Evolutionary conservation across 2,797 vertebrate genomes (phyloP).

Genomic region (Holocentrus rufus): DNA sequence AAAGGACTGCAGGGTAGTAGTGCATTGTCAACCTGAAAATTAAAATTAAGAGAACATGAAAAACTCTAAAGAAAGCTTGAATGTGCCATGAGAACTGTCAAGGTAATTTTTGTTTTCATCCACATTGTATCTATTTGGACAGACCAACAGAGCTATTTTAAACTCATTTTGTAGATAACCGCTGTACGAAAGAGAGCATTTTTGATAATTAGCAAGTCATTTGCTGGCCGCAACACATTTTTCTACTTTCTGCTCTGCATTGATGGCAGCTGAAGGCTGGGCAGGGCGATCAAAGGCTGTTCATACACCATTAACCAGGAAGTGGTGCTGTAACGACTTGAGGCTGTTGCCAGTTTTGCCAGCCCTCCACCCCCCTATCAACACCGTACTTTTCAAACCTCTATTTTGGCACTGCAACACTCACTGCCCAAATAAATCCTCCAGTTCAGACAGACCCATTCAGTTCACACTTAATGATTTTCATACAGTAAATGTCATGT

Average conservation of each 20-base stretch:
- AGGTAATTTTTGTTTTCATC: conserved; percentile 33
- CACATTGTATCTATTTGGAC: conserved; percentile 43
- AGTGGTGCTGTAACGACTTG: conserved; percentile 75
- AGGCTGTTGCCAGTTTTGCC: conserved; percentile 77
- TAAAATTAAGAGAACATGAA: conserved; percentile 50
- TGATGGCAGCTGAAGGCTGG: conserved; percentile 70
- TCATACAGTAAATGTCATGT: neutral
- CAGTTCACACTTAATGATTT: neutral
- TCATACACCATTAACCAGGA: conserved; percentile 84
- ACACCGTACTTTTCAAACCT: conserved; percentile 51
- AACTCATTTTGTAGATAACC: conserved; percentile 71
- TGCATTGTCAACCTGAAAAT: conserved; percentile 50
- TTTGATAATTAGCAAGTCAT: conserved; percentile 76
- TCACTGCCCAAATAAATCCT: conserved; percentile 44
- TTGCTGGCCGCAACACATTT: conserved; percentile 75
- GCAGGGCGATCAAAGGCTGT: conserved; percentile 78
- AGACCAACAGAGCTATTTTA: conserved; percentile 59
- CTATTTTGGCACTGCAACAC: conserved; percentile 48
- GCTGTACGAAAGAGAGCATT: conserved; percentile 48
- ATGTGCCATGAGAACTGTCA: conserved; percentile 33
- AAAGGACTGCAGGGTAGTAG: conserved; percentile 34
- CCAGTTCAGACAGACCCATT: conserved; percentile 24
- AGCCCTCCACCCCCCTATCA: conserved; percentile 50
- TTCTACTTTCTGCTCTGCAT: conserved; percentile 71
- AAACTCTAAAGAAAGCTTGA: conserved; percentile 26